Conservation (phyloP, 53 echinoderm and acorn worm genomes). For the Mesocentrotus franciscanus region DNA sequence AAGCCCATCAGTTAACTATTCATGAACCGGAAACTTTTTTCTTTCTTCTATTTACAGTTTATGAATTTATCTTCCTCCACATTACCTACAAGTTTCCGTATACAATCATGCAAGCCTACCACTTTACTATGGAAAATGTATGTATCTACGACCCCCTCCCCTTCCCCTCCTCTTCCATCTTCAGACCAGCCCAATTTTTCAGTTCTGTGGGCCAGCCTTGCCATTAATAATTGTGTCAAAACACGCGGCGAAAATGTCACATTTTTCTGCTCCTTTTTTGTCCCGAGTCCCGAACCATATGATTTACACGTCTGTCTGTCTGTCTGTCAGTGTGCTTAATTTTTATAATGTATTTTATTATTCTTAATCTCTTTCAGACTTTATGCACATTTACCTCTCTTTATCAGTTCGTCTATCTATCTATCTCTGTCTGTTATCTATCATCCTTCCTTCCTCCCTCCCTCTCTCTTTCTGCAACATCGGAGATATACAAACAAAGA, state of each 20-base stretch:
- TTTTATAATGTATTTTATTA: too few relatives aligned
- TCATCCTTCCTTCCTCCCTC: neutral
- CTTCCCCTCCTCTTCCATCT: neutral
- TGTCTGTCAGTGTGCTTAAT: neutral
- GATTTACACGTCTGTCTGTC: neutral
- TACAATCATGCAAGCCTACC: too few relatives aligned
- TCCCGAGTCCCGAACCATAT: neutral
- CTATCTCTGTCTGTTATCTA: neutral
- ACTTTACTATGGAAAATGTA: neutral
- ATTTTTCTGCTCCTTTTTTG: too few relatives aligned
- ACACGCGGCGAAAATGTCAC: too few relatives aligned
- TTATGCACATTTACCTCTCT: neutral
- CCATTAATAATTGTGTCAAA: too few relatives aligned
- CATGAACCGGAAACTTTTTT: too few relatives aligned
- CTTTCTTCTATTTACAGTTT: too few relatives aligned
- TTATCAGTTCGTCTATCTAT: neutral
- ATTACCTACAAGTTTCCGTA: too few relatives aligned
- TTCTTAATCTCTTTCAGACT: neutral
- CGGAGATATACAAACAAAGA: slow-evolving; percentile 59
- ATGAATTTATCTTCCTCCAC: too few relatives aligned
- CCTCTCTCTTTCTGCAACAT: slow-evolving; percentile 1
- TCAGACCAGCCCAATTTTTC: too few relatives aligned
- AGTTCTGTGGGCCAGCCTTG: too few relatives aligned
- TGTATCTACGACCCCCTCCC: neutral
- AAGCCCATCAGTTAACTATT: too few relatives aligned